phyloP scores from a whole-genome alignment of 2,888 invertebrate genomes.

The Agonum fuliginosum region DNA sequence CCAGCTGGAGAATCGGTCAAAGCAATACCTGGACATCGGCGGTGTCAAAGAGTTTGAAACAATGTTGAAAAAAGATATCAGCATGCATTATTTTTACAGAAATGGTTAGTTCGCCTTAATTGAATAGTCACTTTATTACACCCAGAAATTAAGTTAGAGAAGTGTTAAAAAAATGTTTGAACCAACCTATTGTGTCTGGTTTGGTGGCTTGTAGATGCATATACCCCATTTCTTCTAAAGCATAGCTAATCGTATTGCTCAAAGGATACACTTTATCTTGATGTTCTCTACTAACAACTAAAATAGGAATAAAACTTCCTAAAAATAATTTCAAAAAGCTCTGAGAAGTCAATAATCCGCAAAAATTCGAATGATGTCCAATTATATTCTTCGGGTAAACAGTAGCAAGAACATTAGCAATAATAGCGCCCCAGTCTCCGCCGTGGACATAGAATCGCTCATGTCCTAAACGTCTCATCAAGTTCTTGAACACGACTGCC shows the following conservation, averaged over 20 bases:
- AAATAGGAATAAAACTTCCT: constrained; percentile 75
- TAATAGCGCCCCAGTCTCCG: constrained; percentile 87
- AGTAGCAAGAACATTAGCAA: constrained; percentile 79
- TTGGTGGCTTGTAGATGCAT: constrained; percentile 90
- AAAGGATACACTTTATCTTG: constrained; percentile 75
- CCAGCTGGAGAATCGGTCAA: constrained; percentile 49
- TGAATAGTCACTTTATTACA: too few relatives aligned
- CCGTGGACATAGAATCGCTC: constrained; percentile 83
- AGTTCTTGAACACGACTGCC: constrained; percentile 77
- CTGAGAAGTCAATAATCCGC: constrained; percentile 38
- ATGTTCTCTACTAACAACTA: constrained; percentile 75
- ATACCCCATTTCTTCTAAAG: constrained; percentile 77
- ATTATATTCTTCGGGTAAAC: constrained; percentile 78
- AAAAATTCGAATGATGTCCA: constrained; percentile 77
- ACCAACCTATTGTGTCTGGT: constrained; percentile 88
- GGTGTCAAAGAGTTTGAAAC: neutral
- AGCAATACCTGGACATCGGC: constrained; percentile 24
- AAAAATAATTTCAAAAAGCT: constrained; percentile 68
- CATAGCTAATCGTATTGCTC: constrained; percentile 70
- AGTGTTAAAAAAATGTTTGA: too few relatives aligned
- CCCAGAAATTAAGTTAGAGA: too few relatives aligned
- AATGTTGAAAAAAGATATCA: neutral
- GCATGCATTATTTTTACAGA: neutral
- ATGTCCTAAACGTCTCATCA: constrained; percentile 83
- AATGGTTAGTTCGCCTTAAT: too few relatives aligned